Evolutionary conservation across 2,113 vertebrate species (phyloP).

Genomic region (Ginglymostoma cirratum): DNA sequence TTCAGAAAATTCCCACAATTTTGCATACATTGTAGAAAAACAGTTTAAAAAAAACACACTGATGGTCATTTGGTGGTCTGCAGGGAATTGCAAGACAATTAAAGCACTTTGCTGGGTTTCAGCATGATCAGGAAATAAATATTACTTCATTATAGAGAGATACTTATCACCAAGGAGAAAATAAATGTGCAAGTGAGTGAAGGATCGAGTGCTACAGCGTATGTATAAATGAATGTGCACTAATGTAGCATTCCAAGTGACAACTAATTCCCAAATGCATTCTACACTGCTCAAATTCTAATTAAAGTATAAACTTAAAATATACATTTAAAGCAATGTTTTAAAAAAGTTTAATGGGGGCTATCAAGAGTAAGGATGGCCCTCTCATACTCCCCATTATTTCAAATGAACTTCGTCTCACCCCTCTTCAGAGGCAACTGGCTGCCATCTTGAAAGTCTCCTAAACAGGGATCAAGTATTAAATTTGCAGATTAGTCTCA

Average conservation of each 20-base stretch:
- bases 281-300: conserved; percentile 23
- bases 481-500: conserved; percentile 29
- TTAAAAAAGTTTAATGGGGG: conserved; percentile 17
- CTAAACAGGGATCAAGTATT: conserved; percentile 33
- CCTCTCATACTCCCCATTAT: conserved; percentile 30
- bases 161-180: background rate
- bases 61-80: background rate
- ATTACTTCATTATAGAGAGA: background rate
- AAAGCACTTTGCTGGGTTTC: background rate
- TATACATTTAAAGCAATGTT: conserved; percentile 25
- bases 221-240: background rate
- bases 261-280: background rate
- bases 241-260: background rate
- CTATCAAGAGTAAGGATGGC: conserved; percentile 23
- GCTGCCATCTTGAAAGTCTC: conserved; percentile 35
- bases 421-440: conserved; percentile 33
- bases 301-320: conserved; percentile 23
- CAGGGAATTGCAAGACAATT: background rate
- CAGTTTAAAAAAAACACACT: background rate
- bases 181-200: background rate
- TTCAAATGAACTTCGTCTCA: conserved; percentile 34
- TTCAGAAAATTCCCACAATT: background rate
- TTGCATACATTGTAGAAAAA: background rate
- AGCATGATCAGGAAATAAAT: background rate
- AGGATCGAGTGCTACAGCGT: background rate